Conservation (phyloP, 2,888 invertebrate species). For the Zaprionus lineosus region DNA sequence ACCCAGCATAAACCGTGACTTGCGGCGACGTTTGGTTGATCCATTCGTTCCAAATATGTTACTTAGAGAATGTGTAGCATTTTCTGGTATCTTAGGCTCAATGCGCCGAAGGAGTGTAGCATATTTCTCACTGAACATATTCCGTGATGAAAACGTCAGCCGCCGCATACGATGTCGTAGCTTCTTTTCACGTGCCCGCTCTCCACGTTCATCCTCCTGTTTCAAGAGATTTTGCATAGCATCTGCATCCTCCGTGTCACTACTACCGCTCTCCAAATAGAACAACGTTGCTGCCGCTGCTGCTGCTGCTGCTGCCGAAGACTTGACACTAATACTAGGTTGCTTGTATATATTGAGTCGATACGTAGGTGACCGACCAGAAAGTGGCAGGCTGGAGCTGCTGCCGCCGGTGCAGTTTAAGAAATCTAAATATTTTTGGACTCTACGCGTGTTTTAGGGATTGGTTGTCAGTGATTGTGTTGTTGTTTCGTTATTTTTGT, state of each 20-base stretch:
- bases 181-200: slow-evolving; percentile 82
- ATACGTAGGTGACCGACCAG: slow-evolving; percentile 53
- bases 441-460: slow-evolving; percentile 52
- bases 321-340: slow-evolving; percentile 33
- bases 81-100: slow-evolving; percentile 78
- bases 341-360: slow-evolving; percentile 61
- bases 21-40: slow-evolving; percentile 55
- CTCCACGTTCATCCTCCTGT: slow-evolving; percentile 86
- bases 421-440: slow-evolving; percentile 85
- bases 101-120: slow-evolving; percentile 84
- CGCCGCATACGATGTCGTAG: slow-evolving; percentile 86
- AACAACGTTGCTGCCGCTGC: slow-evolving; percentile 63
- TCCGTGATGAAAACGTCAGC: slow-evolving; percentile 85
- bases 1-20: slow-evolving; percentile 38
- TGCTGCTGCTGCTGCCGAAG: slow-evolving; percentile 55
- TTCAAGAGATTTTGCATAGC: slow-evolving; percentile 83
- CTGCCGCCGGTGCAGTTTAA: slow-evolving; percentile 83
- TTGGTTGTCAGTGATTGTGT: neutral
- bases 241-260: slow-evolving; percentile 78
- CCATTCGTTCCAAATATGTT: slow-evolving; percentile 84
- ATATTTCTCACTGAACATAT: slow-evolving; percentile 86
- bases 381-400: slow-evolving; percentile 49
- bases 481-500: neutral
- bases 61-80: slow-evolving; percentile 83
- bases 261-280: slow-evolving; percentile 63